Conservation (phyloP, 2,797 vertebrate species). For the Channa striata region DNA sequence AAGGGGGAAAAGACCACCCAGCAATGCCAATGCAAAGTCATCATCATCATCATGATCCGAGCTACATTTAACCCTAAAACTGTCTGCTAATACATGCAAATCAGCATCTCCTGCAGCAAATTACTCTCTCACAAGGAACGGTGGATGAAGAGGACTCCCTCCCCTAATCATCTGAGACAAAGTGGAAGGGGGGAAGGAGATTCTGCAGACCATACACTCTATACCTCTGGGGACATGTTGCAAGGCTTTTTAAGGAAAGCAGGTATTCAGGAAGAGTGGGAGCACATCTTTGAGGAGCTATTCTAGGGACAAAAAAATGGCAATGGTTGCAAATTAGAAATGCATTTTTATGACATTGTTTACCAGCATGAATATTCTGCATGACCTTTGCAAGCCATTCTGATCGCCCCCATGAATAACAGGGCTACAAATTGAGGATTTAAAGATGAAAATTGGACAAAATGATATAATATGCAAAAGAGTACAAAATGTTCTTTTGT, state of each 20-base stretch:
- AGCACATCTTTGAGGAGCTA: constrained; percentile 69
- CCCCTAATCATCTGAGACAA: constrained; percentile 34
- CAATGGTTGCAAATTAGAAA: constrained; percentile 70
- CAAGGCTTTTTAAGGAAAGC: constrained; percentile 49
- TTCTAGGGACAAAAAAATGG: constrained; percentile 59
- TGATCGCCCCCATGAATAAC: constrained; percentile 69
- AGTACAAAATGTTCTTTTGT: constrained; percentile 60
- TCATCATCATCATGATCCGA: constrained; percentile 20
- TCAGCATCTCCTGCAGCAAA: constrained; percentile 52
- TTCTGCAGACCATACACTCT: constrained; percentile 59
- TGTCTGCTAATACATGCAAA: constrained; percentile 53
- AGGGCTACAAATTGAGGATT: constrained; percentile 79
- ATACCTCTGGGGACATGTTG: constrained; percentile 65
- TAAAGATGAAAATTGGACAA: constrained; percentile 65
- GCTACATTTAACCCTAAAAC: constrained; percentile 34
- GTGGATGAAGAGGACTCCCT: constrained; percentile 48
- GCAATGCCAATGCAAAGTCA: constrained; percentile 57
- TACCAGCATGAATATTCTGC: constrained; percentile 89
- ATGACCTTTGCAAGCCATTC: constrained; percentile 85
- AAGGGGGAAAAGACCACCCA: constrained; percentile 30
- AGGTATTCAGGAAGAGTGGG: constrained; percentile 50
- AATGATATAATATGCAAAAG: constrained; percentile 79
- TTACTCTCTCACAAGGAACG: constrained; percentile 36
- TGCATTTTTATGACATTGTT: constrained; percentile 85
- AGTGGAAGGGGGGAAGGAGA: constrained; percentile 36